A percentile compares a stretch with the other conserved stretches of the same genome.
These are phyloP conservation scores for Cirrhinus mrigala DNA, from an alignment of 2,797 vertebrate species.

Conservation along the genomic window DNA sequence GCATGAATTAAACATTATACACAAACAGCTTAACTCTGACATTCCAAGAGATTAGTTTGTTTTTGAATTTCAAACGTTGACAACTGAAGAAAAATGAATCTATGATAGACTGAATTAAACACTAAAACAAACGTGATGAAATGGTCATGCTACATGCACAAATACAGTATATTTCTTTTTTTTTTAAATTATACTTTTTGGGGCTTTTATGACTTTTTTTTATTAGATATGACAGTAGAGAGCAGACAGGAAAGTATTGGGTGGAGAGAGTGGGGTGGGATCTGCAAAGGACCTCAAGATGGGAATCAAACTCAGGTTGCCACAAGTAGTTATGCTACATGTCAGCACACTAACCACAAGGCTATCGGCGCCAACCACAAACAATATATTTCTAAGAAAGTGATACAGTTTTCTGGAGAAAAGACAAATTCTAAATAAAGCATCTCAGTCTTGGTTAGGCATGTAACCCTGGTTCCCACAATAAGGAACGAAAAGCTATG, in stretches of 20 bases:
- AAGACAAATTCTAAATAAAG: constrained; percentile 24
- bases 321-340: too few relatives aligned
- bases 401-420: constrained; percentile 57
- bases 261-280: too few relatives aligned
- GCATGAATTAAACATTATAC: background rate
- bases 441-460: background rate
- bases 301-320: too few relatives aligned
- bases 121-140: background rate
- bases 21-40: constrained; percentile 19
- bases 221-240: too few relatives aligned
- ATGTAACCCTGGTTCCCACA: background rate
- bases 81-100: constrained; percentile 6
- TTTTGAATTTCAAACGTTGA: constrained; percentile 24
- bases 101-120: constrained; percentile 14
- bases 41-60: background rate
- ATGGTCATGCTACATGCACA: background rate
- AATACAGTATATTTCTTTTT: constrained; percentile 23
- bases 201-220: too few relatives aligned
- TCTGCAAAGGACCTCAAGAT: too few relatives aligned
- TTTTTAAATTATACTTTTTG: too few relatives aligned
- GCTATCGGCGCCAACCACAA: too few relatives aligned
- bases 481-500: background rate
- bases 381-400: constrained; percentile 42
- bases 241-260: too few relatives aligned
- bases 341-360: too few relatives aligned